Percentiles rank a stretch among this genome's conserved stretches.
Evolutionary conservation across 2,888 invertebrate species (phyloP).

Genomic region (Argyresthia goedartella): DNA sequence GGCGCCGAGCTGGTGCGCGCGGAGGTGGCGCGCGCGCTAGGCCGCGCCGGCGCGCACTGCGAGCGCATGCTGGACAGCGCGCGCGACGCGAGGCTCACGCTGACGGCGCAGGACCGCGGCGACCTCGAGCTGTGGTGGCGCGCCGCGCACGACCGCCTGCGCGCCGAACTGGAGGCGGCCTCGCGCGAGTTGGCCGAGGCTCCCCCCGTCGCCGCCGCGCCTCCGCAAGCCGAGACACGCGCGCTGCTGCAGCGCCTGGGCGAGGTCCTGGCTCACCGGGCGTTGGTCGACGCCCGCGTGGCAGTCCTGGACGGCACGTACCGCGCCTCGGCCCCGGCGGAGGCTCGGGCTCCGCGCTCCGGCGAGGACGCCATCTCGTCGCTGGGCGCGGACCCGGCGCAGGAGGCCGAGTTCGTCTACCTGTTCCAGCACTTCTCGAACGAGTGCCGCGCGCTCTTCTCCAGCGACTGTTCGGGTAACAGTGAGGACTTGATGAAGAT

Average conservation of each 20-base stretch:
- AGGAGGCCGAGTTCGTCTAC: constrained; percentile 77
- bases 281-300: constrained; percentile 82
- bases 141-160: constrained; percentile 78
- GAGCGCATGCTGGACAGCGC: constrained; percentile 72
- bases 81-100: constrained; percentile 69
- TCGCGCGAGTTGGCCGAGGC: constrained; percentile 76
- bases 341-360: constrained; percentile 24
- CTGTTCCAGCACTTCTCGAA: constrained; percentile 74
- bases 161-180: constrained; percentile 79
- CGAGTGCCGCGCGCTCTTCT: constrained; percentile 73
- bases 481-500: constrained; percentile 70
- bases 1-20: constrained; percentile 82
- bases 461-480: constrained; percentile 68
- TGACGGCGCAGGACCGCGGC: constrained; percentile 76
- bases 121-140: constrained; percentile 82
- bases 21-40: constrained; percentile 81
- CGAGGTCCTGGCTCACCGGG: constrained; percentile 80
- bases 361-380: constrained; percentile 49
- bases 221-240: constrained; percentile 32
- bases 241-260: constrained; percentile 72
- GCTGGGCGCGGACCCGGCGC: constrained; percentile 68
- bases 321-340: constrained; percentile 35
- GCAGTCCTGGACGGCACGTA: constrained; percentile 75
- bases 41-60: constrained; percentile 77
- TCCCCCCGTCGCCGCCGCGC: constrained; percentile 65